Conservation (phyloP, 2,888 invertebrate species). For the Bellardia pandia region DNA sequence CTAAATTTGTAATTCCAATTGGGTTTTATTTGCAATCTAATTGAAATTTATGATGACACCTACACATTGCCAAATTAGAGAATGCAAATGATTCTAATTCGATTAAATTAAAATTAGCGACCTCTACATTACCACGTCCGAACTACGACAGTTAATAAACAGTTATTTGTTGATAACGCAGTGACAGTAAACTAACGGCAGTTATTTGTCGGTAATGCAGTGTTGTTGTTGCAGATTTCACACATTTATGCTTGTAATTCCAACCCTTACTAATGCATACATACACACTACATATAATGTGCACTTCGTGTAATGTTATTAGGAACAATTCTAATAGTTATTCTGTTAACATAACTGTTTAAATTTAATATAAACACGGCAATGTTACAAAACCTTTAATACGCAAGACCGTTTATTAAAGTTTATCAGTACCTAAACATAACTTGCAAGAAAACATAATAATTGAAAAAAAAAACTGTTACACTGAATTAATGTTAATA, state of each 20-base stretch:
- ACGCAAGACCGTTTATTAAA: neutral
- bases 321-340: neutral
- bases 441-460: too few relatives aligned
- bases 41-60: constrained; percentile 33
- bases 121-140: constrained; percentile 55
- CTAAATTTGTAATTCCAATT: constrained; percentile 16
- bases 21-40: constrained; percentile 36
- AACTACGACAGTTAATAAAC: constrained; percentile 28
- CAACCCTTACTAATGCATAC: constrained; percentile 16
- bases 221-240: neutral
- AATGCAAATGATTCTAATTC: constrained; percentile 53
- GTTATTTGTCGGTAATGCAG: constrained; percentile 73
- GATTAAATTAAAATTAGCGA: constrained; percentile 57
- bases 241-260: constrained; percentile 7
- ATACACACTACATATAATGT: neutral
- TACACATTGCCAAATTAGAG: constrained; percentile 34
- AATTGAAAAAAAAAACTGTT: neutral
- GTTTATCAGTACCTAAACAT: too few relatives aligned
- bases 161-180: constrained; percentile 63
- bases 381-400: neutral
- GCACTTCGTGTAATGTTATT: neutral
- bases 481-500: neutral
- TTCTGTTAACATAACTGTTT: constrained; percentile 26
- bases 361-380: neutral
- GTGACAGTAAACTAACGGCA: constrained; percentile 31